A percentile compares a stretch with the other conserved stretches of the same genome.
Evolutionary conservation across 1,140 invertebrate genomes (phyloP).

Genomic region (Patella vulgata): DNA sequence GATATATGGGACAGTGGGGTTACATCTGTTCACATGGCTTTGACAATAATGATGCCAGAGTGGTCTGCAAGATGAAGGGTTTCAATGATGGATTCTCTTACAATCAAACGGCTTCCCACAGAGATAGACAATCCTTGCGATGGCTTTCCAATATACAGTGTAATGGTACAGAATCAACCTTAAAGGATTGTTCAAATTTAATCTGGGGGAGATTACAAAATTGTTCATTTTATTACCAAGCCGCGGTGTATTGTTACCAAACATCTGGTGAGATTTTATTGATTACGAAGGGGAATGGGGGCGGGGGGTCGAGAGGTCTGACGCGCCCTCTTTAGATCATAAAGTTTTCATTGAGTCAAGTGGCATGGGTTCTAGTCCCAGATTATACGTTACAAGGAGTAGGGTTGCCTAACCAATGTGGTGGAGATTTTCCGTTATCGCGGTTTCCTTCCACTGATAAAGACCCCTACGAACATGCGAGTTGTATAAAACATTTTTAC

Average conservation of each 20-base stretch:
- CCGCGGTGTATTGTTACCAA: slow-evolving; percentile 35
- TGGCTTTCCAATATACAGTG: slow-evolving; percentile 45
- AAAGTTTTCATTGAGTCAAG: no score
- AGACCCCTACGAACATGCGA: no score
- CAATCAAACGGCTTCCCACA: no score
- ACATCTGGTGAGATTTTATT: slow-evolving; percentile 32
- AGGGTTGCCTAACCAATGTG: no score
- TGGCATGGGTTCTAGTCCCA: no score
- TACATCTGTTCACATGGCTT: slow-evolving; percentile 53
- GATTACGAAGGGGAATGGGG: no score
- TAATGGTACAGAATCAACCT: slow-evolving; percentile 39
- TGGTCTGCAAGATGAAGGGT: slow-evolving; percentile 48
- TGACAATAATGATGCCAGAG: slow-evolving; percentile 48
- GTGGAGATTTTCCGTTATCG: no score
- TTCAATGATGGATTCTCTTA: slow-evolving; percentile 49
- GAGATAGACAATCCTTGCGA: slow-evolving; percentile 24
- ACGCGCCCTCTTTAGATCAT: no score
- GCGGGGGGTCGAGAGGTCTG: no score
- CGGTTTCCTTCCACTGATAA: no score
- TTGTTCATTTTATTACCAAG: slow-evolving; percentile 14
- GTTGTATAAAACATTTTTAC: no score
- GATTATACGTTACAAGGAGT: no score
- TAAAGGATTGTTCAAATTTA: slow-evolving; percentile 35
- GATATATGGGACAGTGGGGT: slow-evolving; percentile 47
- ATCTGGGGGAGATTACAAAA: slow-evolving; percentile 35